Conservation (phyloP, 2,113 vertebrate genomes). For the Rhodinocichla rosea region DNA sequence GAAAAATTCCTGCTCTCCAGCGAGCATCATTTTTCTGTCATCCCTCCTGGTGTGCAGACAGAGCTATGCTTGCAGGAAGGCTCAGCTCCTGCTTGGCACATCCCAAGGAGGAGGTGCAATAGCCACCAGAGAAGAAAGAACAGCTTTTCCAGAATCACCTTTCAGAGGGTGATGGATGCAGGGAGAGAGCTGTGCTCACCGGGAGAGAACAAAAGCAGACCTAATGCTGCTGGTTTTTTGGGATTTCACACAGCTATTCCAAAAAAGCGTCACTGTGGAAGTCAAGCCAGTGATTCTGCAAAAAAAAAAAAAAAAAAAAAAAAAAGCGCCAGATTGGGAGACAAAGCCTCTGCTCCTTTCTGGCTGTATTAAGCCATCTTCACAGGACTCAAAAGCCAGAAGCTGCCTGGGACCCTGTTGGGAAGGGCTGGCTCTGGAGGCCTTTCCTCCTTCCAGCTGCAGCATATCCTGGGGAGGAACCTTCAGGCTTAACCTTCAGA, state of each 20-base stretch:
- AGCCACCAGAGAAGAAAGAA: not conserved
- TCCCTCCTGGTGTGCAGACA: not conserved
- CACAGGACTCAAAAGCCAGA: not conserved
- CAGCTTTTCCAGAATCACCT: not conserved
- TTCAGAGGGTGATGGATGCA: not conserved
- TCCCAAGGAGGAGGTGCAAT: not conserved
- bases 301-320: not conserved
- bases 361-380: not conserved
- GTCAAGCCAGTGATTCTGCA: not conserved
- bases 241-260: not conserved
- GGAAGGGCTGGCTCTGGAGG: not conserved
- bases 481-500: not conserved
- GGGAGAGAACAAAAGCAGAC: not conserved
- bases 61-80: not conserved
- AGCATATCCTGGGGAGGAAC: not conserved
- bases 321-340: not conserved
- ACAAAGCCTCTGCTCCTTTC: not conserved
- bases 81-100: not conserved
- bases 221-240: not conserved
- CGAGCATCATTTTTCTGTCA: fast-evolving
- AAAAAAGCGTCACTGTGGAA: not conserved
- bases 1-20: not conserved
- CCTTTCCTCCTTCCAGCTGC: not conserved
- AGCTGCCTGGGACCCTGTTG: not conserved
- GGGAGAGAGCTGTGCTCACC: not conserved